These are phyloP conservation scores for Epinephelus cyanopodus DNA, from an alignment of 2,113 vertebrate genomes.

Conservation along the genomic window DNA sequence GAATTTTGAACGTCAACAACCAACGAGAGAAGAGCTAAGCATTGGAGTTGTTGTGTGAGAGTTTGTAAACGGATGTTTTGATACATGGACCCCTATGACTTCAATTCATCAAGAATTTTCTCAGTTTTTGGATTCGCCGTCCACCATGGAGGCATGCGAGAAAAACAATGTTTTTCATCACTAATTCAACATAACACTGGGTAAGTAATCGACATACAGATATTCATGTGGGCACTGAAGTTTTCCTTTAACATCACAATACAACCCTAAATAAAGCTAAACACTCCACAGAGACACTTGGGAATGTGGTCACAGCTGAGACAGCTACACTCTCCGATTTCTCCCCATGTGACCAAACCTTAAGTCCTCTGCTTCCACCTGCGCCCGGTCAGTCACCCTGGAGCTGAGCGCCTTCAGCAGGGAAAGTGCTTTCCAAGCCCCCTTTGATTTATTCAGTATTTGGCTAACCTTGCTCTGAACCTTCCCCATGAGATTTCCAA, in stretches of 20 bases:
- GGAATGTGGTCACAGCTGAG: conserved; percentile 66
- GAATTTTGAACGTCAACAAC: too few relatives aligned
- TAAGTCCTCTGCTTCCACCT: conserved; percentile 84
- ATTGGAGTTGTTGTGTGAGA: too few relatives aligned
- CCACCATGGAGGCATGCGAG: too few relatives aligned
- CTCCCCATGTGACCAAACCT: conserved; percentile 45
- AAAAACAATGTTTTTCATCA: too few relatives aligned
- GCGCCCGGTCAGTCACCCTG: conserved; percentile 85
- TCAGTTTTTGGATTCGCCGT: too few relatives aligned
- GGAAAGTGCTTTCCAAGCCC: conserved; percentile 68
- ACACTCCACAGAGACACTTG: conserved; percentile 56
- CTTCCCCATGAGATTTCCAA: conserved; percentile 87
- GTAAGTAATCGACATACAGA: too few relatives aligned
- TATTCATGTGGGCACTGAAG: too few relatives aligned
- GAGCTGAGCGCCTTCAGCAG: conserved; percentile 72
- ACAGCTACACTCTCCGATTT: conserved; percentile 49
- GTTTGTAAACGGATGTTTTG: too few relatives aligned
- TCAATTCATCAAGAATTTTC: too few relatives aligned
- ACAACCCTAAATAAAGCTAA: conserved; percentile 21
- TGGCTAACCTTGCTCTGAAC: conserved; percentile 99
- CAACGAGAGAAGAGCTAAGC: too few relatives aligned
- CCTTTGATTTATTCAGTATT: conserved; percentile 95
- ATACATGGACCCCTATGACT: too few relatives aligned
- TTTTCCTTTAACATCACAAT: neutral
- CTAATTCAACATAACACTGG: too few relatives aligned